phyloP scores from a whole-genome alignment of 2,113 vertebrate species.

The Madoqua kirkii region DNA sequence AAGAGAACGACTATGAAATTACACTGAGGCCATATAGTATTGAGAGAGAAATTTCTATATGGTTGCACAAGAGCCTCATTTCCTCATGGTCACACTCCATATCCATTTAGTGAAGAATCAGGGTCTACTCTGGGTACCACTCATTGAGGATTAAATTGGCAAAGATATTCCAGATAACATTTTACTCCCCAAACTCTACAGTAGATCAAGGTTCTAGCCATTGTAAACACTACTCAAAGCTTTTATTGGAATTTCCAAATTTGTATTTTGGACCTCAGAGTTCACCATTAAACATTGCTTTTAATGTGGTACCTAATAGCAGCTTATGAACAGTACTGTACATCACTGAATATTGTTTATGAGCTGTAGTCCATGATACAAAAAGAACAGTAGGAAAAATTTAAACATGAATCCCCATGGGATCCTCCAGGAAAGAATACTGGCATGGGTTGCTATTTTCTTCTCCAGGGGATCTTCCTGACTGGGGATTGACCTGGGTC shows the following conservation, averaged over 20 bases:
- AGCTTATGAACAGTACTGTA: background rate
- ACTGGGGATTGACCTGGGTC: background rate
- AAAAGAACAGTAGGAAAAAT: background rate
- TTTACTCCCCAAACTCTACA: background rate
- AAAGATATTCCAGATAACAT: background rate
- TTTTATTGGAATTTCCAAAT: background rate
- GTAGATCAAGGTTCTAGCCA: background rate
- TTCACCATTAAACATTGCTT: background rate
- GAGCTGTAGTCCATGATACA: background rate
- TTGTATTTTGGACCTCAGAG: background rate
- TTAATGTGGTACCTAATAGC: background rate
- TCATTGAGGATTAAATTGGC: background rate
- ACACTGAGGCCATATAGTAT: background rate
- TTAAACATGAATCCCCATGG: background rate
- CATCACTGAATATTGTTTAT: background rate
- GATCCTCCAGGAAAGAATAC: background rate
- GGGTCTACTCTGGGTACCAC: background rate
- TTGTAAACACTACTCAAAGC: background rate
- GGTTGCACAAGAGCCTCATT: background rate
- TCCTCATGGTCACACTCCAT: background rate
- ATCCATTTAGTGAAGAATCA: background rate
- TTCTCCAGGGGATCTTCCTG: background rate
- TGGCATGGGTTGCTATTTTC: background rate
- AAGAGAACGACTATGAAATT: background rate
- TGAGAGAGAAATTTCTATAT: background rate